These are phyloP conservation scores for Odontomyia ornata DNA, from an alignment of 2,888 invertebrate species.

Conservation along the genomic window DNA sequence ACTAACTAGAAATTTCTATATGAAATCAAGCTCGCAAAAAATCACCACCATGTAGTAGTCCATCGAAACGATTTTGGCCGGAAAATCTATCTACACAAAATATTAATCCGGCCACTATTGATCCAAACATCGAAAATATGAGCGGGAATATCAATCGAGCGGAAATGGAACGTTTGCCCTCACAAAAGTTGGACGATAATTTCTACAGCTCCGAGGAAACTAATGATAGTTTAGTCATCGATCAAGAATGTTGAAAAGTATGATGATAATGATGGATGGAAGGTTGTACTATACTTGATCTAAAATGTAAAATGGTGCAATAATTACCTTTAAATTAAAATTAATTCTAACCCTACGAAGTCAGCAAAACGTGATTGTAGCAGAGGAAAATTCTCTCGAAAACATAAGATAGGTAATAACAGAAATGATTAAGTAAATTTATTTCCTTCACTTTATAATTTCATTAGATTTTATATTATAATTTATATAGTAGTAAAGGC, in stretches of 20 bases:
- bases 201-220: constrained; percentile 53
- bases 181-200: constrained; percentile 50
- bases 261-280: neutral
- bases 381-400: neutral
- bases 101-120: constrained; percentile 50
- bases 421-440: too few species aligned
- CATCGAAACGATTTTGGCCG: constrained; percentile 51
- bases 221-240: constrained; percentile 52
- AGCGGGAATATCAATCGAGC: constrained; percentile 52
- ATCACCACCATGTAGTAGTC: constrained; percentile 45
- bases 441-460: too few species aligned
- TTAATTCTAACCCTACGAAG: neutral
- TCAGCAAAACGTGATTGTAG: neutral
- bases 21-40: constrained; percentile 49
- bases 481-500: too few species aligned
- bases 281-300: constrained; percentile 1
- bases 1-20: constrained; percentile 46
- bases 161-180: constrained; percentile 49
- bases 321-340: constrained; percentile 9
- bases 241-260: constrained; percentile 50
- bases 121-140: constrained; percentile 53
- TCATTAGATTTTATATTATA: too few species aligned
- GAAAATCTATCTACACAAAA: constrained; percentile 47
- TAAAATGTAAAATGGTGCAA: constrained; percentile 32
- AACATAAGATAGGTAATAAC: too few species aligned